Evolutionary conservation across 2,888 invertebrate genomes (phyloP).

Genomic region (Agelastica alni): DNA sequence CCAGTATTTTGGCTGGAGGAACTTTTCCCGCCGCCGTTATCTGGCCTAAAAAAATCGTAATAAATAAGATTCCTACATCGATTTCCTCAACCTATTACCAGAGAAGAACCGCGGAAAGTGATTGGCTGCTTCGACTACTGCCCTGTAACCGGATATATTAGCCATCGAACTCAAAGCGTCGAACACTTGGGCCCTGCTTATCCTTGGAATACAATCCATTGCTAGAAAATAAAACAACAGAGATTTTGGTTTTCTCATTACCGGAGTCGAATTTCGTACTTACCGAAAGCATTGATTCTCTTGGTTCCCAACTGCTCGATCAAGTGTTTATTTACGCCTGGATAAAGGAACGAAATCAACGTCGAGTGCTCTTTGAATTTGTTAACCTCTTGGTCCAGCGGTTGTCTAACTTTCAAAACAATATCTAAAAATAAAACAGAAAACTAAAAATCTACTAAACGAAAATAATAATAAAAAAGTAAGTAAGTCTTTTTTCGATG

Average conservation of each 20-base stretch:
- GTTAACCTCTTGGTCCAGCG: slow-evolving; percentile 67
- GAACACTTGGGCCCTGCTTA: slow-evolving; percentile 86
- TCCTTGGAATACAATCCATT: slow-evolving; percentile 89
- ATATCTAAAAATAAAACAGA: too few species aligned
- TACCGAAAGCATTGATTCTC: slow-evolving; percentile 81
- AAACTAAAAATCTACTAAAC: too few species aligned
- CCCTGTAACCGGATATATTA: slow-evolving; percentile 86
- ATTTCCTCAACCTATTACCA: too few species aligned
- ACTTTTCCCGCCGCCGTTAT: slow-evolving; percentile 90
- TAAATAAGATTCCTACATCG: too few species aligned
- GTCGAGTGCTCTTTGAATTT: slow-evolving; percentile 70
- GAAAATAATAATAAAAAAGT: too few species aligned
- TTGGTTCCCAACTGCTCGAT: slow-evolving; percentile 70
- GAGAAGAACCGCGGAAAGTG: slow-evolving; percentile 90
- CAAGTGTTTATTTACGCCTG: slow-evolving; percentile 78
- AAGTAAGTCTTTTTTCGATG: too few species aligned
- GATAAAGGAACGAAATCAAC: slow-evolving; percentile 82
- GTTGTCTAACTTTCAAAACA: slow-evolving; percentile 77
- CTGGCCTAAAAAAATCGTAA: slow-evolving; percentile 65
- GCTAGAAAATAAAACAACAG: slow-evolving; percentile 59
- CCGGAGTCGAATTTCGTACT: too few species aligned
- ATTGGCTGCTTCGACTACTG: slow-evolving; percentile 87
- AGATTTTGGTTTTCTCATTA: too few species aligned
- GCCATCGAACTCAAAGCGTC: slow-evolving; percentile 92
- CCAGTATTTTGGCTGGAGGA: slow-evolving; percentile 84